These are phyloP conservation scores for Dryomyza anilis DNA, from an alignment of 2,888 invertebrate genomes.

Conservation along the genomic window DNA sequence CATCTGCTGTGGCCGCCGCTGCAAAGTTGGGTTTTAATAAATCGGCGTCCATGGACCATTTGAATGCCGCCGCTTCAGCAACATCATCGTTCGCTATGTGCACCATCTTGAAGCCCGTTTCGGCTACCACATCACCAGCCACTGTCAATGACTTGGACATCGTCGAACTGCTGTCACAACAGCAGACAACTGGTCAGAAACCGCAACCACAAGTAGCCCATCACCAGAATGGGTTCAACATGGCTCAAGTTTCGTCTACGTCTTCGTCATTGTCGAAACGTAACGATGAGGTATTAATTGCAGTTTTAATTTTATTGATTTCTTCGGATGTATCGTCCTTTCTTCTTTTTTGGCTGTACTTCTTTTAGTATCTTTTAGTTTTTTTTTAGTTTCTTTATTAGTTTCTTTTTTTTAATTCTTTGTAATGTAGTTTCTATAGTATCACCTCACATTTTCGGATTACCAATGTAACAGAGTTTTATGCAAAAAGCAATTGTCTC, in stretches of 20 bases:
- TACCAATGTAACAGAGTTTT: neutral
- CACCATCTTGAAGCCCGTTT: too few species aligned
- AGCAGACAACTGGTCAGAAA: too few species aligned
- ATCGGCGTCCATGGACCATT: too few species aligned
- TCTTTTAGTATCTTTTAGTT: neutral
- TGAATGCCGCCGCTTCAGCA: too few species aligned
- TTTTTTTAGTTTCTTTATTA: neutral
- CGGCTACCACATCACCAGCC: too few species aligned
- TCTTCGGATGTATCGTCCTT: constrained; percentile 24
- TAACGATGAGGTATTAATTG: constrained; percentile 52
- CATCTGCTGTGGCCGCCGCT: too few species aligned
- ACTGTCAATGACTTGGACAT: too few species aligned
- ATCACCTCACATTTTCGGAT: neutral
- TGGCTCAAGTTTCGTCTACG: constrained; percentile 10
- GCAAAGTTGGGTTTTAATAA: too few species aligned
- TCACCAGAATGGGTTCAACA: constrained; percentile 32
- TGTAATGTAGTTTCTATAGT: too few species aligned
- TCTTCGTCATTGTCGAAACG: constrained; percentile 33
- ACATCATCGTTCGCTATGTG: too few species aligned
- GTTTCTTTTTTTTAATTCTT: neutral
- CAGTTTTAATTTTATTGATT: constrained; percentile 17
- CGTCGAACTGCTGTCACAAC: too few species aligned
- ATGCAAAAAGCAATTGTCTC: too few species aligned
- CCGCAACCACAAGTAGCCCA: constrained; percentile 46
- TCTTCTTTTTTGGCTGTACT: neutral